These are phyloP conservation scores for Argyrosomus regius DNA, from an alignment of 2,797 vertebrate species.

Conservation along the genomic window DNA sequence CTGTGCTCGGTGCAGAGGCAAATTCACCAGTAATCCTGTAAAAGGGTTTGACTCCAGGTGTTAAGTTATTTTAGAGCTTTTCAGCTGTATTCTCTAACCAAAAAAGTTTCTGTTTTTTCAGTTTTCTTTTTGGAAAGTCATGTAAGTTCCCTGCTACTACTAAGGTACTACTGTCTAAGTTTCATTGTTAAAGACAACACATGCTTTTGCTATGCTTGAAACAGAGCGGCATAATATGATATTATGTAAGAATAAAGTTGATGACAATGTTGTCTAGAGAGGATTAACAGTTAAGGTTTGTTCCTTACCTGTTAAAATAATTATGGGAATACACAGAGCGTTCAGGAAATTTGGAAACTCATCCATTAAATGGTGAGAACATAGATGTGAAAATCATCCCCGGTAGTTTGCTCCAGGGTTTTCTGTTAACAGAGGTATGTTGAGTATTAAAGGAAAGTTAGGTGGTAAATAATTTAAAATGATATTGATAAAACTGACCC, in stretches of 20 bases:
- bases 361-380: conserved; percentile 1
- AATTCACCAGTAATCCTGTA: conserved; percentile 12
- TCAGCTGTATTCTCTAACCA: background rate
- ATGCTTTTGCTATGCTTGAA: background rate
- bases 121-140: background rate
- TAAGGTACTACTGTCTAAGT: background rate
- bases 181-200: background rate
- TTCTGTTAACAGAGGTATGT: conserved; percentile 8
- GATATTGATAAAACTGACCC: background rate
- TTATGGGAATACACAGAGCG: conserved; percentile 12
- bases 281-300: conserved; percentile 2
- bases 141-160: background rate
- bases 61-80: conserved; percentile 23
- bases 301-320: conserved; percentile 30
- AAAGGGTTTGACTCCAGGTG: background rate
- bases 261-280: background rate
- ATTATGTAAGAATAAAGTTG: background rate
- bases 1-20: conserved; percentile 3
- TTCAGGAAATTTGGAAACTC: conserved; percentile 9
- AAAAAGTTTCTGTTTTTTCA: background rate
- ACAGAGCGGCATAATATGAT: background rate
- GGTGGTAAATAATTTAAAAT: background rate
- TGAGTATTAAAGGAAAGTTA: no score
- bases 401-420: background rate
- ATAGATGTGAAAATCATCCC: conserved; percentile 13